Conservation (phyloP, 2,888 invertebrate genomes). For the Agonopterix alstromeriana region DNA sequence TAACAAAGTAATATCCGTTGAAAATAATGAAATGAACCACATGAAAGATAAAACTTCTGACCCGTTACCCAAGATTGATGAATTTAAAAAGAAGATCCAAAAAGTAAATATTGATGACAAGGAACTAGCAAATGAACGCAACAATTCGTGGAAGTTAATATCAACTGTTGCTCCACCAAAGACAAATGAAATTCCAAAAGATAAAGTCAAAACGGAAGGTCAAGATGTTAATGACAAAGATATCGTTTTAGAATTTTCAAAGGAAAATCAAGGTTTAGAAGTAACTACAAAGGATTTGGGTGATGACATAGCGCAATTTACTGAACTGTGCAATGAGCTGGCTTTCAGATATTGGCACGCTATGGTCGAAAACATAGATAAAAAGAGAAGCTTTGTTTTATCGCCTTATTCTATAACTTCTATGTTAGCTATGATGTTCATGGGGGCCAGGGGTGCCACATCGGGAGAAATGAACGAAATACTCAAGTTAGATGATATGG, state of each 20-base stretch:
- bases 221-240: slow-evolving; percentile 48
- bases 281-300: slow-evolving; percentile 84
- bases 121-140: slow-evolving; percentile 52
- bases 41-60: slow-evolving; percentile 9
- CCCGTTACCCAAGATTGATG: slow-evolving; percentile 51
- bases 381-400: slow-evolving; percentile 85
- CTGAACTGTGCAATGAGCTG: slow-evolving; percentile 88
- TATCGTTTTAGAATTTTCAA: slow-evolving; percentile 54
- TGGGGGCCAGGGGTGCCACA: slow-evolving; percentile 90
- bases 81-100: slow-evolving; percentile 67
- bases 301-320: slow-evolving; percentile 85
- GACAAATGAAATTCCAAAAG: slow-evolving; percentile 47
- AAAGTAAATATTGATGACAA: slow-evolving; percentile 66
- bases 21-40: slow-evolving; percentile 3
- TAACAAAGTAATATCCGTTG: slow-evolving; percentile 1
- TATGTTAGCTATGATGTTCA: slow-evolving; percentile 92
- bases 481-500: slow-evolving; percentile 89
- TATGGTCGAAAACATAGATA: slow-evolving; percentile 82
- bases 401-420: slow-evolving; percentile 92
- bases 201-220: slow-evolving; percentile 49
- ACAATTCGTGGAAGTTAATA: slow-evolving; percentile 77
- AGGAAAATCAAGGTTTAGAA: slow-evolving; percentile 82
- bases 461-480: slow-evolving; percentile 95
- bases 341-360: slow-evolving; percentile 90
- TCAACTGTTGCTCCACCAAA: slow-evolving; percentile 74